These are phyloP conservation scores for Micromussa lordhowensis DNA, from an alignment of 92 coral and sea anemone species.

Conservation along the genomic window DNA sequence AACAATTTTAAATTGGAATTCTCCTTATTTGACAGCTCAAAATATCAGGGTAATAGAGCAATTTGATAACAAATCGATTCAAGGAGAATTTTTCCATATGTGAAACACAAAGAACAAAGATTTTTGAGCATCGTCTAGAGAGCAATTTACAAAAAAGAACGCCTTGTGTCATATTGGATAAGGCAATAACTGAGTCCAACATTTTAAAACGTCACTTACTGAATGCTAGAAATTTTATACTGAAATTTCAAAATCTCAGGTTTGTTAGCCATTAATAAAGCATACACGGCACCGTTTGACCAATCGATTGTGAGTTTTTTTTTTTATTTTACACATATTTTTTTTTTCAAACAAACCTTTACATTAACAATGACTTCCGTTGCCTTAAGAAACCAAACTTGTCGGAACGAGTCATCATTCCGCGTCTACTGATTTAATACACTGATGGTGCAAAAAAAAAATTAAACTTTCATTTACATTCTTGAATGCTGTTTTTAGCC, in stretches of 20 bases:
- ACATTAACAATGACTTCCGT: conserved; percentile 14
- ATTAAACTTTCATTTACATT: background rate
- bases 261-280: background rate
- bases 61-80: background rate
- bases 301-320: background rate
- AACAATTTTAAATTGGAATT: background rate
- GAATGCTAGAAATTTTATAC: background rate
- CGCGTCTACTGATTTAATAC: background rate
- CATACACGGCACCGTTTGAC: background rate
- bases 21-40: background rate
- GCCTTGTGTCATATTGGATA: background rate
- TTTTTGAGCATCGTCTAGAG: background rate
- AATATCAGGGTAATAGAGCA: background rate
- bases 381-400: background rate
- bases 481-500: background rate
- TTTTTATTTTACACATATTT: no score
- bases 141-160: background rate
- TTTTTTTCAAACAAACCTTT: background rate
- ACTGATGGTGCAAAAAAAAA: background rate
- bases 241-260: background rate
- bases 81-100: background rate
- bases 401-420: background rate
- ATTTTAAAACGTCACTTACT: background rate
- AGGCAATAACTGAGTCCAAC: background rate
- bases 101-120: background rate